A percentile compares a stretch with the other conserved stretches of the same genome.
Conservation (phyloP, 2,113 vertebrate species). For the Gracilinanus agilis region DNA sequence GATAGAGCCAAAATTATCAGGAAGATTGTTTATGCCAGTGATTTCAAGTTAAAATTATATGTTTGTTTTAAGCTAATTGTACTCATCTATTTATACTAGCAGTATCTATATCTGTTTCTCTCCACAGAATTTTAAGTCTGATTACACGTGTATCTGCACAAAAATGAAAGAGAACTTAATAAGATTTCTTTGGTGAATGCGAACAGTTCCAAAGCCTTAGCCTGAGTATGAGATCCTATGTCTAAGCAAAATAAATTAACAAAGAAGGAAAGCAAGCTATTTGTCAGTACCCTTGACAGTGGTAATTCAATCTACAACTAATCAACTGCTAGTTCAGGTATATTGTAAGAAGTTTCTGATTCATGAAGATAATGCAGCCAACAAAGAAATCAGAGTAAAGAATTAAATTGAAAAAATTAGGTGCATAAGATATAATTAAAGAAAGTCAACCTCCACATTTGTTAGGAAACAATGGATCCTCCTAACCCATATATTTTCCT, state of each 20-base stretch:
- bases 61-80: background rate
- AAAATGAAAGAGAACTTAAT: constrained; percentile 16
- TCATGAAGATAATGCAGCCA: constrained; percentile 71
- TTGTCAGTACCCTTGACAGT: background rate
- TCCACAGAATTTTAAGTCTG: background rate
- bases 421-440: constrained; percentile 54
- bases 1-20: background rate
- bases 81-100: background rate
- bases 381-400: constrained; percentile 44
- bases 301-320: background rate
- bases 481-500: background rate
- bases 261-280: background rate
- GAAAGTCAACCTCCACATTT: constrained; percentile 50
- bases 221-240: background rate
- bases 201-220: background rate
- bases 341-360: constrained; percentile 66
- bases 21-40: background rate
- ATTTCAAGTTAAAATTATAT: background rate
- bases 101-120: background rate
- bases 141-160: background rate
- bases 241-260: background rate
- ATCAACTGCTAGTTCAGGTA: constrained; percentile 46
- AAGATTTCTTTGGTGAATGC: constrained; percentile 24
- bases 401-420: constrained; percentile 60
- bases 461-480: constrained; percentile 77